A percentile compares a stretch with the other conserved stretches of the same genome.
These are phyloP conservation scores for Leucoraja erinaceus DNA, from an alignment of 2,113 vertebrate species.

Conservation along the genomic window DNA sequence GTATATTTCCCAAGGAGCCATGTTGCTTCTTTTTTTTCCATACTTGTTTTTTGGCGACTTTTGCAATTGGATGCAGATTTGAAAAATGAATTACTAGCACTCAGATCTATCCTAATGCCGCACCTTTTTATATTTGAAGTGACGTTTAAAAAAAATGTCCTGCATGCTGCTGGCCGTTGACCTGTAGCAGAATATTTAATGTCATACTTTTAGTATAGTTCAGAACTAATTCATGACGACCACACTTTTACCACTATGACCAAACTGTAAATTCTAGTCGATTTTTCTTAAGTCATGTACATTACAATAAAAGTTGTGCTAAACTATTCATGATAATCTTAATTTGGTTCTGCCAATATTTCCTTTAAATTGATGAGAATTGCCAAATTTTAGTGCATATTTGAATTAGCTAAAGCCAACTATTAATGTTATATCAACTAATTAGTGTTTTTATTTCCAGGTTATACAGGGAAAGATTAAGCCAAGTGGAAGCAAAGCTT, in stretches of 20 bases:
- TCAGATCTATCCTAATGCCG: not conserved
- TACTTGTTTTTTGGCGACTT: too few species aligned
- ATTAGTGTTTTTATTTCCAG: constrained; percentile 48
- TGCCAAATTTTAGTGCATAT: not conserved
- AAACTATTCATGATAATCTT: not conserved
- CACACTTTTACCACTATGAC: not conserved
- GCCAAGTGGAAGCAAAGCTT: constrained; percentile 94
- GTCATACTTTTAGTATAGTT: not conserved
- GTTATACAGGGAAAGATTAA: constrained; percentile 92
- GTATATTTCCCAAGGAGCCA: too few species aligned
- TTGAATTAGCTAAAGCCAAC: not conserved
- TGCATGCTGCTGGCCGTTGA: not conserved
- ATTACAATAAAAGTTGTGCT: not conserved
- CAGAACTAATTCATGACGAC: not conserved
- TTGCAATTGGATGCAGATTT: not conserved
- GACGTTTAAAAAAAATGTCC: not conserved
- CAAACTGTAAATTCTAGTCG: not conserved
- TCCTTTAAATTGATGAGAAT: not conserved
- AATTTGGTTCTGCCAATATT: not conserved
- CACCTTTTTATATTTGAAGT: not conserved
- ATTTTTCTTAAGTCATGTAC: not conserved
- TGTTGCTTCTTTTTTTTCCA: too few species aligned
- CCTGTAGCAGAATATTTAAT: not conserved
- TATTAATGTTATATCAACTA: not conserved
- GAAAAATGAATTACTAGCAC: not conserved